A percentile compares a stretch with the other conserved stretches of the same genome.
These are phyloP conservation scores for Epicauta chinensis DNA, from an alignment of 1,140 invertebrate species.

Conservation along the genomic window DNA sequence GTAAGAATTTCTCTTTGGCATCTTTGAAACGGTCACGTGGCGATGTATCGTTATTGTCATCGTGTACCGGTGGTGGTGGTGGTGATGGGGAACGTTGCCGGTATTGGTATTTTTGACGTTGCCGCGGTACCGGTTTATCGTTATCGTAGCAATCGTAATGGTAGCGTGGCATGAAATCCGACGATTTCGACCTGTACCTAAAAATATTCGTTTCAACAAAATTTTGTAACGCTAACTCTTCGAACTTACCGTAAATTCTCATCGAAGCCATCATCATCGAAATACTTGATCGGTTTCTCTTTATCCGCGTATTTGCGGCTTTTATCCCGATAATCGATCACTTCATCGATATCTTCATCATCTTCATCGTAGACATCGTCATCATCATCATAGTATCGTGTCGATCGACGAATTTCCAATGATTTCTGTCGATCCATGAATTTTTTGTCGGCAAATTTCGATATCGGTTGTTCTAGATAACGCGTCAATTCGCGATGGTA, in stretches of 20 bases:
- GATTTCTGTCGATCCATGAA: conserved; percentile 34
- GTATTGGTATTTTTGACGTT: conserved; percentile 20
- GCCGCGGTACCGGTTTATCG: conserved; percentile 12
- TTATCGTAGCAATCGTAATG: conserved; percentile 7
- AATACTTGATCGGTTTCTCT: conserved; percentile 26
- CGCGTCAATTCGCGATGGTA: conserved; percentile 20
- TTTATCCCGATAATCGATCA: conserved; percentile 1
- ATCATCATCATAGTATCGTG: conserved; percentile 15
- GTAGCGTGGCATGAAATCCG: too few relatives aligned
- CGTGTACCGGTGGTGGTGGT: conserved; percentile 48
- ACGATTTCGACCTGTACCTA: too few relatives aligned
- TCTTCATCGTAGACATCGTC: conserved; percentile 4
- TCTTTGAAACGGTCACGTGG: conserved; percentile 74
- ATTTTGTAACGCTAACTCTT: background rate
- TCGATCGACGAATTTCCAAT: conserved; percentile 17
- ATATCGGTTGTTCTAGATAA: conserved; percentile 31
- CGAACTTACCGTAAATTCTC: conserved; percentile 28
- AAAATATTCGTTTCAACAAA: conserved; percentile 18
- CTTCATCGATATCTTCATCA: too few relatives aligned
- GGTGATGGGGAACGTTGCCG: conserved; percentile 26
- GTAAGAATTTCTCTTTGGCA: conserved; percentile 75
- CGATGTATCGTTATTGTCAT: conserved; percentile 46
- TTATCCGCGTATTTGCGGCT: conserved; percentile 13
- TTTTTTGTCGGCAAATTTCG: conserved; percentile 30
- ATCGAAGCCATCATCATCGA: conserved; percentile 37